A percentile compares a stretch with the other conserved stretches of the same genome.
phyloP scores from a whole-genome alignment of 2,113 vertebrate genomes.

The Hippocampus comes region DNA sequence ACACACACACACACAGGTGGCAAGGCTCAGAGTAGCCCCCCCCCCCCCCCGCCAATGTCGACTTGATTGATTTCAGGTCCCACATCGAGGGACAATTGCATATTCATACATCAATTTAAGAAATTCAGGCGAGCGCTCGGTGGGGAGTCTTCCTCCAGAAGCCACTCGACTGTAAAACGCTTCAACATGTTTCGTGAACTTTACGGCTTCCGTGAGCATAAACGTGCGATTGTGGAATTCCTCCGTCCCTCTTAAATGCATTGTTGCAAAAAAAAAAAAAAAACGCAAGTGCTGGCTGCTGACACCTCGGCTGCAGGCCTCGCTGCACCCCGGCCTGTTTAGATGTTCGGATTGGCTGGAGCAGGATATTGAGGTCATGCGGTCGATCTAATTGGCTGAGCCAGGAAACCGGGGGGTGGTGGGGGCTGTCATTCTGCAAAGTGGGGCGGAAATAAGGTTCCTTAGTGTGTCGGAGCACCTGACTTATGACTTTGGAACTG shows the following conservation, averaged over 20 bases:
- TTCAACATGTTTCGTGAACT: slow-evolving; percentile 59
- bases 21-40: slow-evolving; percentile 33
- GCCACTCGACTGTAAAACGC: slow-evolving; percentile 47
- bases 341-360: slow-evolving; percentile 69
- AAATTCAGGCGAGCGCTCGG: slow-evolving; percentile 34
- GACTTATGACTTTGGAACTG: slow-evolving; percentile 1
- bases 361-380: slow-evolving; percentile 67
- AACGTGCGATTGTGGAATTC: slow-evolving; percentile 42
- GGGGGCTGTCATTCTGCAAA: slow-evolving; percentile 42
- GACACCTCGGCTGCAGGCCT: slow-evolving; percentile 47
- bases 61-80: slow-evolving; percentile 65
- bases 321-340: slow-evolving; percentile 56
- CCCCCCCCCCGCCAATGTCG: slow-evolving; percentile 25
- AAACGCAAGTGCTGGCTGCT: slow-evolving; percentile 17
- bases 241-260: slow-evolving; percentile 6
- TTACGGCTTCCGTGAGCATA: slow-evolving; percentile 23
- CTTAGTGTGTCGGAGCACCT: slow-evolving; percentile 40
- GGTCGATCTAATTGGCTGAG: slow-evolving; percentile 60
- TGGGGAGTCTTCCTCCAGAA: slow-evolving; percentile 44
- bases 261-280: background rate
- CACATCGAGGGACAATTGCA: slow-evolving; percentile 50
- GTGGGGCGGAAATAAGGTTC: slow-evolving; percentile 70
- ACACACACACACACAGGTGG: slow-evolving; percentile 38
- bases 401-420: slow-evolving; percentile 38
- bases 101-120: slow-evolving; percentile 69